A percentile compares a stretch with the other conserved stretches of the same genome.
Conservation (phyloP, 53 echinoderm and acorn worm species). For the Echinometra lucunter region DNA sequence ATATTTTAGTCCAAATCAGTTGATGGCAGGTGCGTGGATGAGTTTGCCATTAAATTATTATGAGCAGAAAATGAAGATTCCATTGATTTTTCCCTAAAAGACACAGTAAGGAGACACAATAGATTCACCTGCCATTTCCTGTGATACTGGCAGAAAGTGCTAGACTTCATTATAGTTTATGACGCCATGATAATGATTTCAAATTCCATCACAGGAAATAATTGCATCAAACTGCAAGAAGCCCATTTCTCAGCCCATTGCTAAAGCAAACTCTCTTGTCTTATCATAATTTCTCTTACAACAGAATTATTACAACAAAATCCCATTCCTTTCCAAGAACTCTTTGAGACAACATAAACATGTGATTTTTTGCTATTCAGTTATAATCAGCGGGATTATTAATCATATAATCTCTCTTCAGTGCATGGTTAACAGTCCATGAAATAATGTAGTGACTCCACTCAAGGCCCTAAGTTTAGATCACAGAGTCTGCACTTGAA, state of each 20-base stretch:
- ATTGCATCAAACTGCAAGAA: not conserved
- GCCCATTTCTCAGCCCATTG: not conserved
- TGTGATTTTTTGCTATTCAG: not conserved
- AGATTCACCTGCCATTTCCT: constrained; percentile 44
- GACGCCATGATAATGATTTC: not conserved
- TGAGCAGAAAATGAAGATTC: not conserved
- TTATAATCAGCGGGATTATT: not conserved
- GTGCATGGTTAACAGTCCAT: constrained; percentile 30
- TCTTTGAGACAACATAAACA: not conserved
- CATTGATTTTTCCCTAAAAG: constrained; percentile 9
- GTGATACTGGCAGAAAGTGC: not conserved
- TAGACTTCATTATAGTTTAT: not conserved
- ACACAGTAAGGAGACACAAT: constrained; percentile 14
- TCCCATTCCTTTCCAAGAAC: not conserved
- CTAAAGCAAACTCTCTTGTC: not conserved
- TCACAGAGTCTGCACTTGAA: not conserved
- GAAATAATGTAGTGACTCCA: not conserved
- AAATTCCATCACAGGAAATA: not conserved
- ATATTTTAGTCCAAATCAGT: not conserved
- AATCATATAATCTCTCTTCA: not conserved
- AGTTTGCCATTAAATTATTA: not conserved
- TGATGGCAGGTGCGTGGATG: constrained; percentile 8
- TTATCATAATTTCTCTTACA: not conserved
- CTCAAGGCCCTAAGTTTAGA: constrained; percentile 2
- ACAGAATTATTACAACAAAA: not conserved